Evolutionary conservation across 2,113 vertebrate genomes (phyloP).

Genomic region (Lichenostomus cassidix): DNA sequence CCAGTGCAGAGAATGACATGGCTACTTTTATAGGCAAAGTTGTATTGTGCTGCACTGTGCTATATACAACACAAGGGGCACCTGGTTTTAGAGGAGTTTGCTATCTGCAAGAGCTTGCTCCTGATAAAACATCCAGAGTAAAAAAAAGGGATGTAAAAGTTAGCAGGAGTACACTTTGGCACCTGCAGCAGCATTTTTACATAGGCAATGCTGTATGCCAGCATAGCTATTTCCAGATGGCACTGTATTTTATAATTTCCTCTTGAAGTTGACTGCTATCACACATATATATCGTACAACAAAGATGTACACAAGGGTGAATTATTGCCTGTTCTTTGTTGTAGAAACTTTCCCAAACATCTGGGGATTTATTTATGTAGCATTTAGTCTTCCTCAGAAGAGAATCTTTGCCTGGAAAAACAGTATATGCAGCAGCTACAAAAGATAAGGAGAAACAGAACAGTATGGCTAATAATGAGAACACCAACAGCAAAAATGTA

Average conservation of each 20-base stretch:
- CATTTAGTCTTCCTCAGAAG: constrained; percentile 56
- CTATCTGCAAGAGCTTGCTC: background rate
- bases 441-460: constrained; percentile 58
- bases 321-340: constrained; percentile 37
- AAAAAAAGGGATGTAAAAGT: background rate
- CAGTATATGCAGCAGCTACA: constrained; percentile 57
- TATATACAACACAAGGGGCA: background rate
- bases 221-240: constrained; percentile 1
- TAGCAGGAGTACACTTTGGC: background rate
- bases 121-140: background rate
- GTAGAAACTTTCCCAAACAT: background rate
- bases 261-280: background rate
- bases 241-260: background rate
- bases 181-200: constrained; percentile 26
- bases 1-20: background rate
- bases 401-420: constrained; percentile 49
- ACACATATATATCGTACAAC: background rate
- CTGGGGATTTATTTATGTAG: background rate
- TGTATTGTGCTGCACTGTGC: background rate
- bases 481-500: constrained; percentile 69
- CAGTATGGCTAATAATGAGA: constrained; percentile 61
- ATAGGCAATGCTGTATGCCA: background rate
- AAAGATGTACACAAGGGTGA: background rate
- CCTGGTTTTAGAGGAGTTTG: background rate
- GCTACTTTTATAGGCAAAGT: background rate